Percentiles rank a stretch among this genome's conserved stretches.
phyloP scores from a whole-genome alignment of 2,797 vertebrate species.

The Squalus acanthias region DNA sequence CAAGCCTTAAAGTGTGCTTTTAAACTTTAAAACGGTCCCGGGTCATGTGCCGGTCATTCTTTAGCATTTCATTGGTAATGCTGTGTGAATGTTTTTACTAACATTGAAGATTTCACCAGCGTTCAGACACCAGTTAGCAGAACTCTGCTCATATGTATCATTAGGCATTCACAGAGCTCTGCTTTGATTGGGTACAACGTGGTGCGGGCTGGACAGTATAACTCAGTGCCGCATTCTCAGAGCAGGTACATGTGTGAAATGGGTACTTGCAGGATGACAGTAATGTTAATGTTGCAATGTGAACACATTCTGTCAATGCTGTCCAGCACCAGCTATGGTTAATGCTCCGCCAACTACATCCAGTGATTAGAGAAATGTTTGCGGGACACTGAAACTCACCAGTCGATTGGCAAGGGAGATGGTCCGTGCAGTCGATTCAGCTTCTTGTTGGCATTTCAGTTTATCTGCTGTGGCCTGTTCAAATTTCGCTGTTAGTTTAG shows the following conservation, averaged over 20 bases:
- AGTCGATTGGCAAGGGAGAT: constrained; percentile 86
- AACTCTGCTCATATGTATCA: background rate
- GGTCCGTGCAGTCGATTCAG: constrained; percentile 74
- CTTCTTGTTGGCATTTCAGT: constrained; percentile 85
- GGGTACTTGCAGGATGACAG: background rate
- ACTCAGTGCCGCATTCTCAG: background rate
- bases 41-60: background rate
- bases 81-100: background rate
- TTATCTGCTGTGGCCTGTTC: constrained; percentile 88
- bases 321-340: background rate
- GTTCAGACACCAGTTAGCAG: background rate
- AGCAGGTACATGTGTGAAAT: background rate
- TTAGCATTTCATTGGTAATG: background rate
- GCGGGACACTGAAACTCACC: constrained; percentile 62
- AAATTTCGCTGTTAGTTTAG: constrained; percentile 81
- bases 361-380: background rate
- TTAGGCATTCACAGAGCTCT: background rate
- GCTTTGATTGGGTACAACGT: background rate
- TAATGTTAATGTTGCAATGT: background rate
- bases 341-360: background rate
- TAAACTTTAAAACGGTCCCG: background rate
- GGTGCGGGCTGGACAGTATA: background rate
- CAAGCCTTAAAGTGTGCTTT: background rate
- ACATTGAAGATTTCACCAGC: background rate
- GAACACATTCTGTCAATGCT: no score